Conservation (phyloP, 2,888 invertebrate genomes). For the Drosophila diplacantha region DNA sequence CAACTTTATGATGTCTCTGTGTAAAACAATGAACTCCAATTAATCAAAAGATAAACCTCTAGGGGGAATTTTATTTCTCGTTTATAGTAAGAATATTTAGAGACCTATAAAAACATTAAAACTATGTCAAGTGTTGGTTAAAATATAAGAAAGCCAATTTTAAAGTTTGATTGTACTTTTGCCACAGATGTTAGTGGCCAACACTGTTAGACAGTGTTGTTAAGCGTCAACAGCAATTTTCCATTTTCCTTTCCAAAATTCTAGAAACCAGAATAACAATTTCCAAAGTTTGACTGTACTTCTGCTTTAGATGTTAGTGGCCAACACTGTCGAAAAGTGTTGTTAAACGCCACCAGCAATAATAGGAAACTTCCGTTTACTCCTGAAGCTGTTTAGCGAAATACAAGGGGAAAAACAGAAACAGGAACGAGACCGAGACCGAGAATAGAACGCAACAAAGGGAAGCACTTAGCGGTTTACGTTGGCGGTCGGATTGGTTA, state of each 20-base stretch:
- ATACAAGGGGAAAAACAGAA: constrained; percentile 33
- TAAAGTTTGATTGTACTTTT: not conserved
- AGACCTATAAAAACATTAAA: not conserved
- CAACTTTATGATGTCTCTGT: not conserved
- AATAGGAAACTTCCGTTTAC: constrained; percentile 56
- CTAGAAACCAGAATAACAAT: not conserved
- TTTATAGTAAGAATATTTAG: not conserved
- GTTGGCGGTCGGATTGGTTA: constrained; percentile 46
- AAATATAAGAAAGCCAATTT: not conserved
- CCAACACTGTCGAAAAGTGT: constrained; percentile 45
- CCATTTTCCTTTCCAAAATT: constrained; percentile 32
- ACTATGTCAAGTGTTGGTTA: not conserved
- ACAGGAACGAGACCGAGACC: constrained; percentile 15
- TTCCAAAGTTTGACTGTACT: not conserved
- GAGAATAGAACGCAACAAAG: constrained; percentile 52
- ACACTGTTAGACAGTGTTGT: not conserved
- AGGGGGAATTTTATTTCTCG: not conserved
- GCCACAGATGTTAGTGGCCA: no score
- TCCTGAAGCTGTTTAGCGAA: constrained; percentile 10
- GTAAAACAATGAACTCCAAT: constrained; percentile 4
- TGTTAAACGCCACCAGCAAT: constrained; percentile 58
- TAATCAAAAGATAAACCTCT: not conserved
- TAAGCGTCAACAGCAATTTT: constrained; percentile 50
- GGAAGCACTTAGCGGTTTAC: constrained; percentile 64
- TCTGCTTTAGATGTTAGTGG: not conserved